Percentiles rank a stretch among this genome's conserved stretches.
phyloP scores from a whole-genome alignment of 2,888 invertebrate genomes.

The Drosophila austrosaltans region DNA sequence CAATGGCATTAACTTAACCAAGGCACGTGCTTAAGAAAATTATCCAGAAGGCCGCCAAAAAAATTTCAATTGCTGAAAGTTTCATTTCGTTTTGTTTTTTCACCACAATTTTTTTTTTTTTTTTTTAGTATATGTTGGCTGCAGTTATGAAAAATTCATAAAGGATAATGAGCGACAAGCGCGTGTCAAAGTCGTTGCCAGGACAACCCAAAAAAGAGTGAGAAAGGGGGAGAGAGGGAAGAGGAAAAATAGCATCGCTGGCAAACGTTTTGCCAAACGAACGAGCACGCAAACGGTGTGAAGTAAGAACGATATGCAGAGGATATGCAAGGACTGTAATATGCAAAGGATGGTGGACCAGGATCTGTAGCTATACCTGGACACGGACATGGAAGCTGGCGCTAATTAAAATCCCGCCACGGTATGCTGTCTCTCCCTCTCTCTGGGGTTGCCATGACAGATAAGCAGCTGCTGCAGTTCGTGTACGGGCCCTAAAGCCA shows the following conservation, averaged over 20 bases:
- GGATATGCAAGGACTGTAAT: slow-evolving; percentile 33
- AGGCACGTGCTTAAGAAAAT: slow-evolving; percentile 72
- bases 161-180: slow-evolving; percentile 81
- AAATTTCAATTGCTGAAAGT: slow-evolving; percentile 68
- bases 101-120: slow-evolving; percentile 6
- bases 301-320: slow-evolving; percentile 38
- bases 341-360: slow-evolving; percentile 14
- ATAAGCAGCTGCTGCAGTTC: slow-evolving; percentile 57
- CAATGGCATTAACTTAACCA: slow-evolving; percentile 64
- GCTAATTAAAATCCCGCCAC: slow-evolving; percentile 71
- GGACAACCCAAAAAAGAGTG: slow-evolving; percentile 28
- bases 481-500: slow-evolving; percentile 23
- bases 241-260: slow-evolving; percentile 46
- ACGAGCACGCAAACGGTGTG: slow-evolving; percentile 72
- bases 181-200: slow-evolving; percentile 71
- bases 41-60: slow-evolving; percentile 39
- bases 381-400: slow-evolving; percentile 39
- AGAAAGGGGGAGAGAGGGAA: slow-evolving; percentile 2
- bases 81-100: slow-evolving; percentile 35
- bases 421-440: slow-evolving; percentile 5
- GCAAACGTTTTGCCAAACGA: slow-evolving; percentile 73
- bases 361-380: slow-evolving; percentile 4
- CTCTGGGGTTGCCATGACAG: slow-evolving; percentile 70
- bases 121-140: slow-evolving; percentile 13
- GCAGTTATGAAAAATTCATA: slow-evolving; percentile 82